These are phyloP conservation scores for Andricus grossulariae DNA, from an alignment of 1,140 invertebrate genomes.

Conservation along the genomic window DNA sequence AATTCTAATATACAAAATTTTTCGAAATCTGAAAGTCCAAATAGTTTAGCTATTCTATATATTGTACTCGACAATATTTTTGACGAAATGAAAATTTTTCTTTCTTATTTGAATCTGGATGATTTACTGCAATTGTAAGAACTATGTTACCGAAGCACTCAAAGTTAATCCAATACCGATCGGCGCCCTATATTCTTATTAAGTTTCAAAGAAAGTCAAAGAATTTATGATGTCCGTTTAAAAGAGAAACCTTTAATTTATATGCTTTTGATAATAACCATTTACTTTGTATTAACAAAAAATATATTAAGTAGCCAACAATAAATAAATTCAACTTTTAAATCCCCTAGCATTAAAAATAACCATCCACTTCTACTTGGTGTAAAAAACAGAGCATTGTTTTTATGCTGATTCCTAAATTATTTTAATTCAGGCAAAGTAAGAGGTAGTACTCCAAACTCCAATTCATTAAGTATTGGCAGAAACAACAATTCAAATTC, in stretches of 20 bases:
- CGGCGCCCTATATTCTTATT: slow-evolving; percentile 41
- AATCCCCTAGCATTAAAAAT: no score
- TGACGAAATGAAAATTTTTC: not conserved
- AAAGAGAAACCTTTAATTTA: no score
- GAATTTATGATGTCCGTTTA: not conserved
- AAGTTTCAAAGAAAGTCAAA: slow-evolving; percentile 48
- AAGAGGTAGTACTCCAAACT: slow-evolving; percentile 64
- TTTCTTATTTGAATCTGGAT: slow-evolving; percentile 33
- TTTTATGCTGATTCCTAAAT: not conserved
- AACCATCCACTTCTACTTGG: no score
- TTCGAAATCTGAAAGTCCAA: no score
- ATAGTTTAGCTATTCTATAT: no score
- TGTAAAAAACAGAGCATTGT: no score
- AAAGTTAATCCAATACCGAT: slow-evolving; percentile 20
- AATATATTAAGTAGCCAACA: no score
- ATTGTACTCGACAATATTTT: not conserved
- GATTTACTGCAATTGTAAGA: slow-evolving; percentile 13
- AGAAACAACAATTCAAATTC: slow-evolving; percentile 52
- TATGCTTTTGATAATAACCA: no score
- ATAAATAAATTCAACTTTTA: no score
- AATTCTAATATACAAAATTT: no score
- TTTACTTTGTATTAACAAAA: no score
- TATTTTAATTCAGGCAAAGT: slow-evolving; percentile 66
- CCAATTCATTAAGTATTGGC: slow-evolving; percentile 58
- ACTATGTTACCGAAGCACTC: slow-evolving; percentile 3